Evolutionary conservation across 2,797 vertebrate genomes (phyloP).

Genomic region (Hyperoplus lanceolatus): DNA sequence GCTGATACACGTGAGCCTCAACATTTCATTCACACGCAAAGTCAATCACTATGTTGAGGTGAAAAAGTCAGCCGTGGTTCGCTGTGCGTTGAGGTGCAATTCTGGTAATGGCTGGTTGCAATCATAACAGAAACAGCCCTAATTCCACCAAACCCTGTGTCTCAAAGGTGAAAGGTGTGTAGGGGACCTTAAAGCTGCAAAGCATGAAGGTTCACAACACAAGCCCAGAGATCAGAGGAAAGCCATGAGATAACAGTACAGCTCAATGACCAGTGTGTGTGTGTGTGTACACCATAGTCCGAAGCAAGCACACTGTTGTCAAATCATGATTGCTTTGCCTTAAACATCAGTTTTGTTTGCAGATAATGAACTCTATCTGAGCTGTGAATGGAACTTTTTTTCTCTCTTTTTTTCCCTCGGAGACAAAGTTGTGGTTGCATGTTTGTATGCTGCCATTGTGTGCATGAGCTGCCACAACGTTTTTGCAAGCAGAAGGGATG

Average conservation of each 20-base stretch:
- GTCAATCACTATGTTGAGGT: neutral
- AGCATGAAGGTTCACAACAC: neutral
- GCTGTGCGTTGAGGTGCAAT: neutral
- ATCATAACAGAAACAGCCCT: neutral
- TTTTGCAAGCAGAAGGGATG: slow-evolving; percentile 27
- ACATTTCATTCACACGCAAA: slow-evolving; percentile 11
- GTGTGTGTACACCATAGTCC: too few relatives aligned
- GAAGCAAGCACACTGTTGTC: neutral
- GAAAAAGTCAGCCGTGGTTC: neutral
- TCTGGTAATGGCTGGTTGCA: neutral
- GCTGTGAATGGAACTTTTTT: neutral
- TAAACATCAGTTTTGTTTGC: neutral
- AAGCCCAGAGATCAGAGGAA: neutral
- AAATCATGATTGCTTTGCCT: neutral
- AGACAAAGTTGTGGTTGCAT: neutral
- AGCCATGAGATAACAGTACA: neutral
- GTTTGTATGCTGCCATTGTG: neutral
- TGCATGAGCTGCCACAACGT: slow-evolving; percentile 1
- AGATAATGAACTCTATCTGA: neutral
- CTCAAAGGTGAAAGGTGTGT: slow-evolving; percentile 7
- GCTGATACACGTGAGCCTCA: neutral
- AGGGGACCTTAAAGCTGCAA: slow-evolving; percentile 1
- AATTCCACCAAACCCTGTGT: slow-evolving; percentile 39
- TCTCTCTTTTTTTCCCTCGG: neutral
- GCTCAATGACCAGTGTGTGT: neutral